Evolutionary conservation across 2,113 vertebrate species (phyloP), one percentile per base, ranked within the genome.

Genomic region (Vulpes vulpes): DNA sequence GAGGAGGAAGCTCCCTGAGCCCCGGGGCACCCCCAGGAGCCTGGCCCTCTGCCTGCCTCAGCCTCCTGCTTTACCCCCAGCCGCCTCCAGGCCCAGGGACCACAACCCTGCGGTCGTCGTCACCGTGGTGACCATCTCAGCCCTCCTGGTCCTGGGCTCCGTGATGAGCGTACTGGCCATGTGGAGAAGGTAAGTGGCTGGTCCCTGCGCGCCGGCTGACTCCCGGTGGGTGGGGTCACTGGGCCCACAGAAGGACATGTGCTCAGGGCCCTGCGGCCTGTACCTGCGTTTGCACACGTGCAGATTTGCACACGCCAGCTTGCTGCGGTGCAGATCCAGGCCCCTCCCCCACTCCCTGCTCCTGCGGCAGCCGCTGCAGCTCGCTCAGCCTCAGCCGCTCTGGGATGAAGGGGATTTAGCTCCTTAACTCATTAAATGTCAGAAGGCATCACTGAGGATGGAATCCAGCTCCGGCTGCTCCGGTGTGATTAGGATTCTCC

Each of bases 381-480:
- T 7, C n/a, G 94, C 96, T 96, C 96, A 78, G 95, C 97, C 12
- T 43, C 43, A 43, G 43, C 43, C 67, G 0, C 86, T 76, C 83
- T 35, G 96, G 90, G 92, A 98, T 97, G 88, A 96, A 96, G 89
- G 93, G 94, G 98, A 98, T 97, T 98, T 97, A 97, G 96, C 94
- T 96, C 92, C 96, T 97, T 97, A 97, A 96, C 80, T 98, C 98
- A 91, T 97, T 98, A 97, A 97, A 97, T 97, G 98, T 97, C 97
- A 97, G 94, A 96, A 96, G 97, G 96, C 97, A 88, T 97, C 94
- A 38, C 96, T 62, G 90, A 89, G 87, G 96, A 76, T 64, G 49
- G 95, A 91, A 78, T 92, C 96, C 73, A 85, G 76, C 84, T 78
- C 94, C 3, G 10, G 96, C 97, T 98, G 96, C 86, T 96, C 87